Conservation (phyloP, 2,888 invertebrate species). For the Drosophila leonis region DNA sequence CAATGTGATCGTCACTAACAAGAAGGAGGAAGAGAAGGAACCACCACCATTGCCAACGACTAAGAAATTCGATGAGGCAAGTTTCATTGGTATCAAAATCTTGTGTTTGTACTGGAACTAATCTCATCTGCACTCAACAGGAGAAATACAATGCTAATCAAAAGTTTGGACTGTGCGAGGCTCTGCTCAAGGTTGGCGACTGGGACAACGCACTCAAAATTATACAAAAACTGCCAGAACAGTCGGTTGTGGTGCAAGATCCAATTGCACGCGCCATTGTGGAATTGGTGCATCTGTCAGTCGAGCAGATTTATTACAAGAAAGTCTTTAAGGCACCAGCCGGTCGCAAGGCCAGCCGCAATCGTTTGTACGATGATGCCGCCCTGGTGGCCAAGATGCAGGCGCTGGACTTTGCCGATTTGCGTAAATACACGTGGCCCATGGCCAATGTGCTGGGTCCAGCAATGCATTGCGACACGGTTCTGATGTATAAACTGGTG, state of each 20-base stretch:
- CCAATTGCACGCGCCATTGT: conserved; percentile 93
- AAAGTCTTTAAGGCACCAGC: conserved; percentile 89
- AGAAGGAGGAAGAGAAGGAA: conserved; percentile 88
- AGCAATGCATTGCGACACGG: conserved; percentile 93
- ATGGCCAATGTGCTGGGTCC: conserved; percentile 95
- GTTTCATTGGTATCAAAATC: not conserved
- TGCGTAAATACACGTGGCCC: conserved; percentile 92
- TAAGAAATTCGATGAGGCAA: conserved; percentile 89
- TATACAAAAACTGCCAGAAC: conserved; percentile 93
- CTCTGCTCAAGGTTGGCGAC: conserved; percentile 94
- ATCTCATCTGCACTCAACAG: conserved; percentile 30
- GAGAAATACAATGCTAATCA: conserved; percentile 89
- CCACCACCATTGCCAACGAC: conserved; percentile 90
- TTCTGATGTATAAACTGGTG: conserved; percentile 94
- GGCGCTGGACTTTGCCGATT: conserved; percentile 90
- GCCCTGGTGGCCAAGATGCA: conserved; percentile 79
- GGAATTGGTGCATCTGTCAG: conserved; percentile 91
- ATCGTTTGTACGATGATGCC: conserved; percentile 86
- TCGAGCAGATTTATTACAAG: conserved; percentile 95
- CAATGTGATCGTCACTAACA: conserved; percentile 92
- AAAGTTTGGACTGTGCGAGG: conserved; percentile 96
- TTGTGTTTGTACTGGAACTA: not conserved
- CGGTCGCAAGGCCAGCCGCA: conserved; percentile 86
- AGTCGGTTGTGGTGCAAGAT: conserved; percentile 91
- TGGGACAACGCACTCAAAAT: conserved; percentile 95